Conservation (phyloP, 1,140 invertebrate genomes). For the Drosophila bifasciata region DNA sequence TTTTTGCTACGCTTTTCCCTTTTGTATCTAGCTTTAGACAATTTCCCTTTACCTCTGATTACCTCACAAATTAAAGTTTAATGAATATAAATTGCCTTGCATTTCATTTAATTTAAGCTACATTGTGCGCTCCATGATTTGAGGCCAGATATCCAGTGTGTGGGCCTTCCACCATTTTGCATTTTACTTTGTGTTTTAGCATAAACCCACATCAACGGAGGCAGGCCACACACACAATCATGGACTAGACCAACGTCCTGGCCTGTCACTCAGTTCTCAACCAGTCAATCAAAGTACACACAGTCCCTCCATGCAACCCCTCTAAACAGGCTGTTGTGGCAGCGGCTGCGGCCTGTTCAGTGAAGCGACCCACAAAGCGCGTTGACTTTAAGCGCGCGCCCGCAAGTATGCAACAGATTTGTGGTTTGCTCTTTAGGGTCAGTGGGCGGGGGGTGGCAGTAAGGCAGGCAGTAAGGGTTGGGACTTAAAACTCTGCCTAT, state of each 20-base stretch:
- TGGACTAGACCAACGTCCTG: slow-evolving; percentile 20
- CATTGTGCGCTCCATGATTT: slow-evolving; percentile 1
- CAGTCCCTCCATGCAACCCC: no score
- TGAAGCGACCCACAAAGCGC: slow-evolving; percentile 42
- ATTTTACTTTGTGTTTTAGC: slow-evolving; percentile 9
- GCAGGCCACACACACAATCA: neutral
- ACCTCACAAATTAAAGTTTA: neutral
- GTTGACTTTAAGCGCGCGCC: slow-evolving; percentile 72
- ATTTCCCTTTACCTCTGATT: neutral
- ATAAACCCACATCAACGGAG: slow-evolving; percentile 38
- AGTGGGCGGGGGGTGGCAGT: no score
- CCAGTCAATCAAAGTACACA: slow-evolving; percentile 66
- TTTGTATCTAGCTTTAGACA: no score
- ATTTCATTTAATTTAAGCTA: slow-evolving; percentile 38
- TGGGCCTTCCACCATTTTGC: neutral
- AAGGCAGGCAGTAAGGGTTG: no score
- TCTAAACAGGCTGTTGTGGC: neutral
- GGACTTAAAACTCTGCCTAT: no score
- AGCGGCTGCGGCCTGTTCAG: slow-evolving; percentile 10
- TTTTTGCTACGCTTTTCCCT: neutral
- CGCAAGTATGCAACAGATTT: slow-evolving; percentile 80
- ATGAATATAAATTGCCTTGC: slow-evolving; percentile 14
- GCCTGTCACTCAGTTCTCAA: slow-evolving; percentile 49
- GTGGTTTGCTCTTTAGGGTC: slow-evolving; percentile 34
- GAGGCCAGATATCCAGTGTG: slow-evolving; percentile 20